Base-by-base conservation (phyloP, 1,140 invertebrate species). In the Solenopsis invicta region DNA sequence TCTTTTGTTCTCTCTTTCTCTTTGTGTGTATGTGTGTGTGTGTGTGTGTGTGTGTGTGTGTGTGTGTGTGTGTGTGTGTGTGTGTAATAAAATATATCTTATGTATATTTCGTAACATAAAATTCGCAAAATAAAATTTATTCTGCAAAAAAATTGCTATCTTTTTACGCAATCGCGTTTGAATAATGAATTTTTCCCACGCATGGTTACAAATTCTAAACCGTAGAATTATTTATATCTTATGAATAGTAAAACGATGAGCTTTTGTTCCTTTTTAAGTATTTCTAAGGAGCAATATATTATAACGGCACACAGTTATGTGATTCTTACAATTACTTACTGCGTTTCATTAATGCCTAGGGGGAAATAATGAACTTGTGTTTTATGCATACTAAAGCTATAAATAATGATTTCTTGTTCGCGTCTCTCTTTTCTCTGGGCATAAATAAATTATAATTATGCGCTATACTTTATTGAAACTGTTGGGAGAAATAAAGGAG, bases 81-180 rank as follows among this genome's bases (percentile, higher is more conserved):
- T n/a, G n/a, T n/a, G n/a, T n/a, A n/a, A n/a, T n/a, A n/a, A n/a
- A n/a, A n/a, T 21, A 48, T 16, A 48, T 48, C 21, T 69, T 69
- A 69, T 12, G 34, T n/a, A 69, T 69, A 41, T 56, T 34, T 48
- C 18, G 4, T 0, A 0, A 10, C 8, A 29, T 16, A 69, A 21
- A n/a, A n/a, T n/a, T n/a, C n/a, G n/a, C n/a, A n/a, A 48, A 69
- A 45, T 4, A 13, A 5, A 69, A 69, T 69, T 67, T 45, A 67
- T 45, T 48, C 13, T 9, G 21, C 13, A 48, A 12, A 69, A 48
- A 69, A 0, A 48, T 24, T 10, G 2, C 4, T 48, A 45, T 48
- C 12, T 6, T 48, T 69, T 69, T 16, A 45, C 6, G 4, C 48
- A 67, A 67, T 24, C 5, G 12, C 6, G 4, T 50, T 21, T 67